Conservation (phyloP, 2,113 vertebrate species). For the Zapornia atra region DNA sequence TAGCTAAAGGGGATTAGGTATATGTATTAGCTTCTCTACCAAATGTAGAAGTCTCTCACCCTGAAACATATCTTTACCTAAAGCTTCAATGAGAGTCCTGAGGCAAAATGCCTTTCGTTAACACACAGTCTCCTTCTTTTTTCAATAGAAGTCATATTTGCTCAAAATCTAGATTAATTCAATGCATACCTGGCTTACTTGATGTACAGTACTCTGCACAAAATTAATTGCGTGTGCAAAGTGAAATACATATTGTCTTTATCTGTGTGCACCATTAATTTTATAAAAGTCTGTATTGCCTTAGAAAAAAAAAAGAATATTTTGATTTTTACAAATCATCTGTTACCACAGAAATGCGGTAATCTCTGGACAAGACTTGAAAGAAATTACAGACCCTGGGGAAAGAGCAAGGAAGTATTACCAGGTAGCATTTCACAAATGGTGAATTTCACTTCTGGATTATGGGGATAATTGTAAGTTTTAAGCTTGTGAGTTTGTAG, state of each 20-base stretch:
- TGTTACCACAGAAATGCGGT: not conserved
- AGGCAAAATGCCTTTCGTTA: not conserved
- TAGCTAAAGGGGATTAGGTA: not conserved
- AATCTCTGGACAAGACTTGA: not conserved
- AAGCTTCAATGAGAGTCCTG: not conserved
- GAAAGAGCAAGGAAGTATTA: not conserved
- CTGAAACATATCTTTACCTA: not conserved
- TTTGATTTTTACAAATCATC: not conserved
- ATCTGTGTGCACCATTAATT: not conserved
- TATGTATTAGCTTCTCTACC: not conserved
- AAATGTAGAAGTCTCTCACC: not conserved
- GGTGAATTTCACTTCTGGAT: not conserved
- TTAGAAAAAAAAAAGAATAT: not conserved
- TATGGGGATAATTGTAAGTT: not conserved
- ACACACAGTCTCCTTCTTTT: not conserved
- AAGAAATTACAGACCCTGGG: not conserved
- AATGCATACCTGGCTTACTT: not conserved
- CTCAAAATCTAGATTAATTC: not conserved
- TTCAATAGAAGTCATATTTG: not conserved
- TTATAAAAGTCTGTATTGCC: not conserved
- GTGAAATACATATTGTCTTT: not conserved
- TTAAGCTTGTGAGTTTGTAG: not conserved
- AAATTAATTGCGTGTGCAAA: not conserved
- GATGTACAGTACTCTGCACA: not conserved
- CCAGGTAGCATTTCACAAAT: not conserved